Evolutionary conservation across 2,797 vertebrate species (phyloP).

Genomic region (Chiloscyllium punctatum): DNA sequence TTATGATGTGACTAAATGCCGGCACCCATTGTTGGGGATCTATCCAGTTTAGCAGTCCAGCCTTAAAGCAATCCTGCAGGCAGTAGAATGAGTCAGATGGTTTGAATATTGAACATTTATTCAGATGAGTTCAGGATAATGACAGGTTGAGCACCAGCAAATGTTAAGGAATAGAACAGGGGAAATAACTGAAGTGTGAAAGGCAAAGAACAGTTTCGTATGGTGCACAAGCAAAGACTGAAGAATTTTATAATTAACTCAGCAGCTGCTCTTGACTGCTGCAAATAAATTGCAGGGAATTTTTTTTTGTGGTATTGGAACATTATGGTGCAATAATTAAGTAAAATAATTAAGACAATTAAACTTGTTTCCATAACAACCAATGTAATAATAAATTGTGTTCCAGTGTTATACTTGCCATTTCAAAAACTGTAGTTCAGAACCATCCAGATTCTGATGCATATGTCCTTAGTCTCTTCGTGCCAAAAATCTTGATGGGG

Average conservation of each 20-base stretch:
- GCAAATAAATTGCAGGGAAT: background rate
- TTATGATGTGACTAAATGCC: background rate
- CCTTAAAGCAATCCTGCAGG: background rate
- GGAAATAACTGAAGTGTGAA: background rate
- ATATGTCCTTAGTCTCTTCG: background rate
- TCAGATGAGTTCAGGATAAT: background rate
- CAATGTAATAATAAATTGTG: background rate
- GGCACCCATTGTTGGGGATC: background rate
- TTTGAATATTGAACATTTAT: background rate
- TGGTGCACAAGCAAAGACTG: background rate
- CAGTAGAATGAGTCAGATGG: background rate
- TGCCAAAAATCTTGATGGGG: too few species aligned
- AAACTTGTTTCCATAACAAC: background rate
- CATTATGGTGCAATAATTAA: conserved; percentile 4
- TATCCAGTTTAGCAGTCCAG: background rate
- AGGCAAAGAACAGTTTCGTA: background rate
- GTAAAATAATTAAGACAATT: conserved; percentile 12
- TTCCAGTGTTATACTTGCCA: background rate
- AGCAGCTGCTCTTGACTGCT: background rate
- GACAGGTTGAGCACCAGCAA: background rate
- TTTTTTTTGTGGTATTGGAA: background rate
- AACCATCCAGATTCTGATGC: background rate
- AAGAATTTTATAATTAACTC: conserved; percentile 9
- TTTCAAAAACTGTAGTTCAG: background rate
- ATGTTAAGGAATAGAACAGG: background rate